phyloP scores from a whole-genome alignment of 1,140 invertebrate genomes.

The Scaptomyza hsui region DNA sequence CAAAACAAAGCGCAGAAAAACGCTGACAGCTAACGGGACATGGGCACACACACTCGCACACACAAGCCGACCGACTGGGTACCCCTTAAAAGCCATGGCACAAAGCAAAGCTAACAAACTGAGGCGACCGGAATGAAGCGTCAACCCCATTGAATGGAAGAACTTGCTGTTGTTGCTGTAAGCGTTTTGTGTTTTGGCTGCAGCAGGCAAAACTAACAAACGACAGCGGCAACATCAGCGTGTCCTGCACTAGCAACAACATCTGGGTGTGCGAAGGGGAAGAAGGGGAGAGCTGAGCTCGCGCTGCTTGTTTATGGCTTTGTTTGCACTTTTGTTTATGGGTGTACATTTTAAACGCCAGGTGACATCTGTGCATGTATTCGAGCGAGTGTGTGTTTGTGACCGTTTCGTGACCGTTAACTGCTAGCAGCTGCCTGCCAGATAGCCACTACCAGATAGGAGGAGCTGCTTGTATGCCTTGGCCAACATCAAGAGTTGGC shows the following conservation, averaged over 20 bases:
- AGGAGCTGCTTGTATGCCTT: not conserved
- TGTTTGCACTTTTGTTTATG: conserved; percentile 82
- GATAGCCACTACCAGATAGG: conserved; percentile 8
- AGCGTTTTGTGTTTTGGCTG: conserved; percentile 49
- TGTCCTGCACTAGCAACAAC: conserved; percentile 20
- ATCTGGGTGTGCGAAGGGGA: not conserved
- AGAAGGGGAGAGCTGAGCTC: not conserved
- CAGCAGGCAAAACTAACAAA: conserved; percentile 56
- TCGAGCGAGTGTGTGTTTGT: conserved; percentile 27
- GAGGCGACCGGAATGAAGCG: conserved; percentile 62
- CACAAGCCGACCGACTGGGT: conserved; percentile 1
- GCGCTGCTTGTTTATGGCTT: conserved; percentile 76
- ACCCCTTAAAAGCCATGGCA: conserved; percentile 45
- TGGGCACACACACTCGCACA: not conserved
- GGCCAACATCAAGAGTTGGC: not conserved
- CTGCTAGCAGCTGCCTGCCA: conserved; percentile 33
- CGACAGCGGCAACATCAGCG: conserved; percentile 33
- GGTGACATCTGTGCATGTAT: conserved; percentile 53
- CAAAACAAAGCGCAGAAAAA: conserved; percentile 79
- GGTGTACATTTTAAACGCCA: conserved; percentile 80
- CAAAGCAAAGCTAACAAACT: conserved; percentile 78
- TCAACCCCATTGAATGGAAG: conserved; percentile 42
- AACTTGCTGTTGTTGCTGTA: conserved; percentile 18
- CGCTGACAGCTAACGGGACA: conserved; percentile 58
- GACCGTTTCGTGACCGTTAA: conserved; percentile 63